phyloP scores from a whole-genome alignment of 2,113 vertebrate genomes.

The Centrocercus urophasianus region DNA sequence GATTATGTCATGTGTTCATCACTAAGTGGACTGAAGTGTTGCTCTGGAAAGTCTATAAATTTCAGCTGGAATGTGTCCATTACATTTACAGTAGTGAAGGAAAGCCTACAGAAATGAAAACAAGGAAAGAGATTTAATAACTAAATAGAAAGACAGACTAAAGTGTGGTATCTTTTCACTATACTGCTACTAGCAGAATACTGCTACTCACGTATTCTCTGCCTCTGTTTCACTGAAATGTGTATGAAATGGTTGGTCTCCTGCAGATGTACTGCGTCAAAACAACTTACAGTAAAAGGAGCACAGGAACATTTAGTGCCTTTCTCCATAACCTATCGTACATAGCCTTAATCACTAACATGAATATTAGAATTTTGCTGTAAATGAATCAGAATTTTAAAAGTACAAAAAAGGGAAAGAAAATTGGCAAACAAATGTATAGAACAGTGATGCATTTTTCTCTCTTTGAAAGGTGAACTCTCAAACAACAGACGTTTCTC shows the following conservation, averaged over 20 bases:
- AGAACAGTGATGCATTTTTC: background rate
- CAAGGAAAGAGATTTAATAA: background rate
- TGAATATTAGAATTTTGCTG: background rate
- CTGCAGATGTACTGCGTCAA: background rate
- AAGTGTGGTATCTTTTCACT: background rate
- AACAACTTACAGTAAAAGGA: background rate
- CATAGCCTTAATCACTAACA: background rate
- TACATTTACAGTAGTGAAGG: background rate
- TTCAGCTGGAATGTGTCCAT: background rate
- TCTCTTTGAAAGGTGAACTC: background rate
- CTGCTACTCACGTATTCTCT: background rate
- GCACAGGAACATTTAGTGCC: background rate
- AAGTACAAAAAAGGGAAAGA: background rate
- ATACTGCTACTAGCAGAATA: background rate
- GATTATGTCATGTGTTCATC: background rate
- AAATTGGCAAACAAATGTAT: background rate
- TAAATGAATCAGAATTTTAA: background rate
- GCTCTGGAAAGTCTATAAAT: background rate
- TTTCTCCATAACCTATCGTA: background rate
- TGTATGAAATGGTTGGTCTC: background rate
- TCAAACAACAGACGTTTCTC: background rate
- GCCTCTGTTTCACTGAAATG: background rate
- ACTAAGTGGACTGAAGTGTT: background rate
- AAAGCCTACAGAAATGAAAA: background rate
- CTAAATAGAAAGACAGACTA: background rate